These are phyloP conservation scores for Automeris io DNA, from an alignment of 2,888 invertebrate genomes.

Conservation along the genomic window DNA sequence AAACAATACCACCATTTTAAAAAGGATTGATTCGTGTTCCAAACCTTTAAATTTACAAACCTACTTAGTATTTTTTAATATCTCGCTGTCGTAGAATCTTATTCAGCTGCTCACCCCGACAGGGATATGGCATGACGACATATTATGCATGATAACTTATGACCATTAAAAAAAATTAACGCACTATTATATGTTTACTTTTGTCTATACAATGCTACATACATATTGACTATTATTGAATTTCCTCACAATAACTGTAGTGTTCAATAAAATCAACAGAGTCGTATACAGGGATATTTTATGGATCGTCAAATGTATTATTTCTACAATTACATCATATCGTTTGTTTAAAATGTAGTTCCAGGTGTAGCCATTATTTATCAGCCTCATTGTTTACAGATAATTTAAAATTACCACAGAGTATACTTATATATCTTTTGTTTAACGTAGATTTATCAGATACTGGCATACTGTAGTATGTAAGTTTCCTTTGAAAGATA, in stretches of 20 bases:
- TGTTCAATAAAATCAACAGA: conserved; percentile 73
- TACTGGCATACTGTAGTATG: conserved; percentile 56
- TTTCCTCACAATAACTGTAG: conserved; percentile 45
- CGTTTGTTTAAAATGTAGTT: conserved; percentile 30
- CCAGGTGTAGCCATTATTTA: conserved; percentile 23
- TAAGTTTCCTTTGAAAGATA: conserved; percentile 37
- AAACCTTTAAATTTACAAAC: no score
- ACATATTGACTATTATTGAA: conserved; percentile 39
- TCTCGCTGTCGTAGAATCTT: no score
- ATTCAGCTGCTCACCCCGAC: no score
- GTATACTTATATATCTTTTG: conserved; percentile 60
- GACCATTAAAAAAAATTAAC: no score
- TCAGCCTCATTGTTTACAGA: conserved; percentile 25
- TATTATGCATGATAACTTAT: no score
- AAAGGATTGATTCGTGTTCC: no score
- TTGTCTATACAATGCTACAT: not conserved
- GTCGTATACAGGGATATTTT: conserved; percentile 76
- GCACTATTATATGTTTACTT: not conserved
- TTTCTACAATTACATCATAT: conserved; percentile 26
- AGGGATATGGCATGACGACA: not conserved
- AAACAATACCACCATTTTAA: conserved; percentile 34
- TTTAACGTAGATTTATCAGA: conserved; percentile 45
- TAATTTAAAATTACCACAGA: conserved; percentile 37
- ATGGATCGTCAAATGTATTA: conserved; percentile 50
- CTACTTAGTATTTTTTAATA: no score